A percentile compares a stretch with the other conserved stretches of the same genome.
Evolutionary conservation across 2,797 vertebrate species (phyloP).

Genomic region (Acanthiza pusilla): DNA sequence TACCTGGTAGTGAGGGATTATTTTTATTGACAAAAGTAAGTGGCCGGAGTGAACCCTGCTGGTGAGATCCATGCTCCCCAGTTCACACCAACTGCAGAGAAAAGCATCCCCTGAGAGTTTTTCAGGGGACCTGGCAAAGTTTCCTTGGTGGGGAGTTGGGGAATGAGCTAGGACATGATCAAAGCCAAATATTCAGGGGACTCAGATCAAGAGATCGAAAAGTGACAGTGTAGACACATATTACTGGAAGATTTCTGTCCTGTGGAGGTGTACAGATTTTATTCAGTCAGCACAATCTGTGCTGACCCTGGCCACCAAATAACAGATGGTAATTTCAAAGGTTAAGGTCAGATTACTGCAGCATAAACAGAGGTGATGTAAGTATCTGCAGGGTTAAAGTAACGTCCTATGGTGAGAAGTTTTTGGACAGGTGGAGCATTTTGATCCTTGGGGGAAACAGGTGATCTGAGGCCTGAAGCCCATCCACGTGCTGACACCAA

Average conservation of each 20-base stretch:
- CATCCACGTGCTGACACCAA: fast-evolving
- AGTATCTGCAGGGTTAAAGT: neutral
- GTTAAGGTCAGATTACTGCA: neutral
- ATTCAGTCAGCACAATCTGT: neutral
- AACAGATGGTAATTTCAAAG: neutral
- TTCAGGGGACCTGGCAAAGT: neutral
- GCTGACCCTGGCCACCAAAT: neutral
- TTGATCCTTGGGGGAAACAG: neutral
- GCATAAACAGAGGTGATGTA: neutral
- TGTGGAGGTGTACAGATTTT: neutral
- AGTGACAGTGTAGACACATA: neutral
- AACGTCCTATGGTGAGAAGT: neutral
- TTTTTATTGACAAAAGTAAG: neutral
- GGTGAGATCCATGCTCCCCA: neutral
- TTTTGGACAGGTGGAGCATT: neutral
- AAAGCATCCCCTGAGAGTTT: neutral
- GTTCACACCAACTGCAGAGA: neutral
- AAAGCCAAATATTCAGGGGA: neutral
- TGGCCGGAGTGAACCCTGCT: neutral
- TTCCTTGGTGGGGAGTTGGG: neutral
- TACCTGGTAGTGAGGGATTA: neutral
- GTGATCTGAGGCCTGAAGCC: neutral
- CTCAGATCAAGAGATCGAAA: neutral
- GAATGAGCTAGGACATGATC: fast-evolving
- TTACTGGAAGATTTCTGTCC: neutral